A percentile compares a stretch with the other conserved stretches of the same genome.
These are phyloP conservation scores for Notodonta dromedarius DNA, from an alignment of 2,888 invertebrate species.

Conservation along the genomic window DNA sequence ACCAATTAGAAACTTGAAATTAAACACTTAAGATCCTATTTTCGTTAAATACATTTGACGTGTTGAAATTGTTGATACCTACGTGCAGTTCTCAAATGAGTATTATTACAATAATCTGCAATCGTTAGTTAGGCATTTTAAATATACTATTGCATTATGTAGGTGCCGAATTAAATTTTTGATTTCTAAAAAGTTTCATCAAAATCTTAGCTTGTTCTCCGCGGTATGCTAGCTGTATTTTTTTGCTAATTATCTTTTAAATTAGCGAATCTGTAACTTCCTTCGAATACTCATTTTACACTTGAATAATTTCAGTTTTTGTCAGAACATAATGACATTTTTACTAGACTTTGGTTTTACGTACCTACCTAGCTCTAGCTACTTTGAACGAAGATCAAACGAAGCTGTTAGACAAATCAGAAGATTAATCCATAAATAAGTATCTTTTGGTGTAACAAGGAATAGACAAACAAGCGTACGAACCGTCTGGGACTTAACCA, in stretches of 20 bases:
- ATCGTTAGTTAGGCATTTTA: too few species aligned
- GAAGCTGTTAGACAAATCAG: too few species aligned
- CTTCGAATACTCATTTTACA: constrained; percentile 27
- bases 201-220: not conserved
- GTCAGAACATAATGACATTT: constrained; percentile 7
- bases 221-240: constrained; percentile 1
- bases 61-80: not conserved
- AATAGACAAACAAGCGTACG: too few species aligned
- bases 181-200: not conserved
- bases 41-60: not conserved
- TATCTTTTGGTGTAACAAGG: too few species aligned
- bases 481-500: too few species aligned
- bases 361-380: too few species aligned
- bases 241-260: constrained; percentile 28
- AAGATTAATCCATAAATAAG: too few species aligned
- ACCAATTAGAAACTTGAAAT: constrained; percentile 13
- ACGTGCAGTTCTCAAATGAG: not conserved
- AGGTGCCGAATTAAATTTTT: too few species aligned
- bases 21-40: constrained; percentile 8
- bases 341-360: not conserved
- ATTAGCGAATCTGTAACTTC: constrained; percentile 21
- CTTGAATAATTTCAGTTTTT: constrained; percentile 18
- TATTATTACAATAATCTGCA: not conserved
- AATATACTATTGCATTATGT: too few species aligned
- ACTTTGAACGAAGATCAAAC: too few species aligned